Evolutionary conservation across 2,888 invertebrate species (phyloP).

Genomic region (Agonopterix subpropinquella): DNA sequence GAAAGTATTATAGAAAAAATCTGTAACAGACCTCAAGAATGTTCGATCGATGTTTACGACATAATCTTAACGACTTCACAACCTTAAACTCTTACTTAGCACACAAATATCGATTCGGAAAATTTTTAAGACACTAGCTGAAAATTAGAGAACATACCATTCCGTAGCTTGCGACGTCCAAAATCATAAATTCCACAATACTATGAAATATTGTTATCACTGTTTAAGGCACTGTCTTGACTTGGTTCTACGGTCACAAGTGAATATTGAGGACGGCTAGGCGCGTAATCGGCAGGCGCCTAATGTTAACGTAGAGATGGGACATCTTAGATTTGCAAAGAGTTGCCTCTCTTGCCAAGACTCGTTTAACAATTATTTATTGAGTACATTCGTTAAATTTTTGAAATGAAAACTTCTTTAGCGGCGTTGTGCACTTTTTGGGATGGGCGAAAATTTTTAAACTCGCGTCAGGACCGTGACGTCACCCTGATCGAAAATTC

Average conservation of each 20-base stretch:
- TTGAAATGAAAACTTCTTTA: too few species aligned
- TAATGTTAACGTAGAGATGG: slow-evolving; percentile 10
- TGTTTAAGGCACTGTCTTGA: slow-evolving; percentile 32
- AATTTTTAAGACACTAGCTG: too few species aligned
- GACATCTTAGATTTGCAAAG: neutral
- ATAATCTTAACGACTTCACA: slow-evolving; percentile 3
- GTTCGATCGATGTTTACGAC: slow-evolving; percentile 8
- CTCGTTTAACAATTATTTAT: too few species aligned
- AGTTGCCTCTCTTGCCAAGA: too few species aligned
- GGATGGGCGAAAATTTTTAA: too few species aligned
- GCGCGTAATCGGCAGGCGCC: slow-evolving; percentile 14
- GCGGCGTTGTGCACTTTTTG: too few species aligned
- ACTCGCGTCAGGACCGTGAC: too few species aligned
- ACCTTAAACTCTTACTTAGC: neutral
- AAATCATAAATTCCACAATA: slow-evolving; percentile 5
- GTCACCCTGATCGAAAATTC: too few species aligned
- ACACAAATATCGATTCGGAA: too few species aligned
- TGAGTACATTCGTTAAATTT: too few species aligned
- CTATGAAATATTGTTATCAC: slow-evolving; percentile 19
- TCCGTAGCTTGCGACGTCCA: slow-evolving; percentile 1
- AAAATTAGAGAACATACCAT: too few species aligned
- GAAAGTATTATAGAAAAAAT: neutral
- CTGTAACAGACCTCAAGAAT: too few species aligned
- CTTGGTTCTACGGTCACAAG: slow-evolving; percentile 20
- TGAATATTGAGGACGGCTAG: slow-evolving; percentile 17